Evolutionary conservation across 2,797 vertebrate genomes (phyloP), one percentile per base, ranked within the genome.

Genomic region (Sarcophilus harrisii): DNA sequence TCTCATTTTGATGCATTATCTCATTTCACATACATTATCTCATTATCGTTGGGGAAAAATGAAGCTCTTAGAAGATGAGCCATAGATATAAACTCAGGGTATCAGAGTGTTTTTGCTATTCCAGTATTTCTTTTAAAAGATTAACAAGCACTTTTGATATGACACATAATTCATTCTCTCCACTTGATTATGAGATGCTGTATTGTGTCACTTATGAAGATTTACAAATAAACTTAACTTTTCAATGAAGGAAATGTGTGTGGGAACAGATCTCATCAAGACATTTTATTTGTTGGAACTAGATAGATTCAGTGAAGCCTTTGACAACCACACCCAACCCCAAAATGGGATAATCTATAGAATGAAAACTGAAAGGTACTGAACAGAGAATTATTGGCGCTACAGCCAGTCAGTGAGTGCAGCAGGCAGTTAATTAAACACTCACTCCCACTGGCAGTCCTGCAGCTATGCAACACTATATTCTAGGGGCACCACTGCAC

Each of bases 371-470:
- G 6, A 92, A 96, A 96, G 81, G 92, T 21, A 32, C 5, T 89
- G n/a, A 13, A 81, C 8, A 94, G 14, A 94, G n/a, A 96, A 90
- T 91, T 92, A 60, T n/a, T 93, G 21, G 91, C 54, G 91, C 29
- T 87, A 12, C 0, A 57, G 60, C 58, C 58, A 94, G 38, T 95
- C 38, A 93, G 49, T 92, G 24, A 94, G 6, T 60, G 90, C 58
- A 95, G 45, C 94, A 96, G 94, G 95, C 60, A 96, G 94, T 32
- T 97, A 96, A 97, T 96, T 97, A 92, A 94, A 73, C 1, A 90
- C 52, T 57, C 45, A 60, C 11, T 54, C 73, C 93, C 49, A 60
- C 89, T 91, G 95, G 60, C 12, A 95, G 62, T 38, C 93, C 91
- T 92, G 13, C 13, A 90, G 91, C 87, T 60, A 92, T 59, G n/a